Percentiles rank a stretch among this genome's conserved stretches.
Evolutionary conservation across 2,113 vertebrate species (phyloP).

Genomic region (Ancistrus triradiatus): DNA sequence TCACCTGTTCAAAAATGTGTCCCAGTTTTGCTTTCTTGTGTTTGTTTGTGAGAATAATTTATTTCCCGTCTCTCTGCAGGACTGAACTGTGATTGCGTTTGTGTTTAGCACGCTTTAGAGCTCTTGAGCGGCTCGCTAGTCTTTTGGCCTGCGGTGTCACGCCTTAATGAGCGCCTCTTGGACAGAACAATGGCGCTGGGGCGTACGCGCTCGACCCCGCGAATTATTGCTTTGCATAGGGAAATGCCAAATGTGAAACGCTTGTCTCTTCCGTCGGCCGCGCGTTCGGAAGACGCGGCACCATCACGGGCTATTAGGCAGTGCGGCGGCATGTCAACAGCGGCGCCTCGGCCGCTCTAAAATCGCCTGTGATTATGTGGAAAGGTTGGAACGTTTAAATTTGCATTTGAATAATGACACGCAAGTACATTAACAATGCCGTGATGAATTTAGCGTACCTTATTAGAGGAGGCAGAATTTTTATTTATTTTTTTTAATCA

Average conservation of each 20-base stretch:
- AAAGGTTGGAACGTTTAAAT: slow-evolving; percentile 50
- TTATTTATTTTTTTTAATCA: too few relatives aligned
- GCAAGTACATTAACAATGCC: slow-evolving; percentile 40
- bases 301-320: slow-evolving; percentile 48
- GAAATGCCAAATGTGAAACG: slow-evolving; percentile 57
- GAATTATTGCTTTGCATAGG: slow-evolving; percentile 59
- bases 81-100: slow-evolving; percentile 39
- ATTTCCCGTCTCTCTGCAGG: background rate
- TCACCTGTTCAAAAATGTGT: background rate
- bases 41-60: slow-evolving; percentile 25
- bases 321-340: slow-evolving; percentile 41
- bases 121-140: slow-evolving; percentile 57
- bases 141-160: slow-evolving; percentile 62
- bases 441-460: slow-evolving; percentile 43
- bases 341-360: slow-evolving; percentile 35
- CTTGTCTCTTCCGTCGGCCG: slow-evolving; percentile 40
- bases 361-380: slow-evolving; percentile 48
- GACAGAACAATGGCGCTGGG: slow-evolving; percentile 60
- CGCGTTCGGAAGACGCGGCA: slow-evolving; percentile 37
- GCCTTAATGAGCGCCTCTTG: slow-evolving; percentile 69
- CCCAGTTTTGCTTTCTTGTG: background rate
- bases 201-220: slow-evolving; percentile 58
- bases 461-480: too few relatives aligned
- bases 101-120: slow-evolving; percentile 47
- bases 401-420: slow-evolving; percentile 47